Base-by-base conservation (phyloP, 37 sponge, comb jelly and placozoan genomes). In the Geodia barretti region DNA sequence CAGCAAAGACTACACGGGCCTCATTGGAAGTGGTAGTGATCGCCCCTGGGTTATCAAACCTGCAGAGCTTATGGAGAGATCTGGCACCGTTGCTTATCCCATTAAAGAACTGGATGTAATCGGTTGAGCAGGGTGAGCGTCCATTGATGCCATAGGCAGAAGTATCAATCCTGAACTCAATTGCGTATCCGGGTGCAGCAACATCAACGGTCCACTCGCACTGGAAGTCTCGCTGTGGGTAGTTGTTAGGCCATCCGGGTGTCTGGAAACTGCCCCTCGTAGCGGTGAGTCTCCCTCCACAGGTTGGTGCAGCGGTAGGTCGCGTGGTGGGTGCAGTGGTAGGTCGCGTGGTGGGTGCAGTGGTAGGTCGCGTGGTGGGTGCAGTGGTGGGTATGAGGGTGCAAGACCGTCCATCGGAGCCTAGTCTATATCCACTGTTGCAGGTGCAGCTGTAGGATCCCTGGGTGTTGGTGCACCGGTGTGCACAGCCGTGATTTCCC, bases 201-300 rank as follows among this genome's bases (percentile, higher is more conserved):
- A 79, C 38, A 2, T 43, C 39, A 35, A 89, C 79, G 1, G 36
- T 84, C 90, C 90, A 89, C 31, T 75, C 79, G 58, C 84, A 89
- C 43, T 83, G 64, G 1, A 68, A 26, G 23, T 73, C 68, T 14
- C 14, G 11, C 25, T 14, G 40, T 2, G 71, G 70, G 38, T 89
- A 89, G 11, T 71, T 66, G 24, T 64, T 4, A 24, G 80, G 84
- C 70, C 79, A 84, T 30, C 72, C 77, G 0, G 74, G 75, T 29
- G 80, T 67, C 25, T 39, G n/a, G 41, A 89, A 61, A 1, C 33
- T 7, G 24, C 85, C 84, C 40, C 26, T 73, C 3, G 14, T 41
- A 23, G 17, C 43, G 0, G 62, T 62, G 5, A 84, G 25, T 25
- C 24, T 34, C 11, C 75, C 75, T 28, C 82, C 82, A 72, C 82